These are phyloP conservation scores for Tetrax tetrax DNA, from an alignment of 2,113 vertebrate species.

Conservation along the genomic window DNA sequence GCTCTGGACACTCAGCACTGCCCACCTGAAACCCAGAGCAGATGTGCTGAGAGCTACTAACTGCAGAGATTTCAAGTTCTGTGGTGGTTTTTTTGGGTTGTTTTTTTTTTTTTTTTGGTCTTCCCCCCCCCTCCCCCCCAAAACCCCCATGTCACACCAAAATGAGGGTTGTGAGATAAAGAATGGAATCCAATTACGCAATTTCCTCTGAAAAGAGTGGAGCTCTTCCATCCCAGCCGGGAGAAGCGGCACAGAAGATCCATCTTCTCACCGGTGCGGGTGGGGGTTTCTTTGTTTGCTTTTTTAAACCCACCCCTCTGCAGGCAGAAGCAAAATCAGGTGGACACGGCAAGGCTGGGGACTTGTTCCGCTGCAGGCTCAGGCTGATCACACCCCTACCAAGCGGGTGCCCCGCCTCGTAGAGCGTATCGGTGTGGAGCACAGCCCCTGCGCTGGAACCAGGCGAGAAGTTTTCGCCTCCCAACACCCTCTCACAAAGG, in stretches of 20 bases:
- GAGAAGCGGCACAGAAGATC: not conserved
- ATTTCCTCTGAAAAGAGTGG: not conserved
- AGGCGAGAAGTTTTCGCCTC: rapidly evolving
- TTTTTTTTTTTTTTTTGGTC: no score
- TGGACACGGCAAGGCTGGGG: not conserved
- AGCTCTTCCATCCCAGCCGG: not conserved
- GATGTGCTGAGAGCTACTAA: no score
- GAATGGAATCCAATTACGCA: rapidly evolving
- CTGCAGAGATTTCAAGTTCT: no score
- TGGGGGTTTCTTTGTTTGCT: not conserved
- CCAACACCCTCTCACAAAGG: not conserved
- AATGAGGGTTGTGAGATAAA: not conserved
- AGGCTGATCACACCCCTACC: no score
- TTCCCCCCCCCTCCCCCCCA: no score
- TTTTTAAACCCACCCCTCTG: not conserved
- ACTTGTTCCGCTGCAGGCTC: not conserved
- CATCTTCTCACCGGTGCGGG: rapidly evolving
- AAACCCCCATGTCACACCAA: rapidly evolving
- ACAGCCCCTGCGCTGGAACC: not conserved
- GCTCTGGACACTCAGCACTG: rapidly evolving
- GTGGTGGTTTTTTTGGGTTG: no score
- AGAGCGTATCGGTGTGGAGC: rapidly evolving
- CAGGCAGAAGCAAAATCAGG: not conserved
- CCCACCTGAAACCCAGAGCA: not conserved
- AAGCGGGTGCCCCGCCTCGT: rapidly evolving